Evolutionary conservation across 2,888 invertebrate genomes (phyloP).

Genomic region (Blastobasis lacticolella): DNA sequence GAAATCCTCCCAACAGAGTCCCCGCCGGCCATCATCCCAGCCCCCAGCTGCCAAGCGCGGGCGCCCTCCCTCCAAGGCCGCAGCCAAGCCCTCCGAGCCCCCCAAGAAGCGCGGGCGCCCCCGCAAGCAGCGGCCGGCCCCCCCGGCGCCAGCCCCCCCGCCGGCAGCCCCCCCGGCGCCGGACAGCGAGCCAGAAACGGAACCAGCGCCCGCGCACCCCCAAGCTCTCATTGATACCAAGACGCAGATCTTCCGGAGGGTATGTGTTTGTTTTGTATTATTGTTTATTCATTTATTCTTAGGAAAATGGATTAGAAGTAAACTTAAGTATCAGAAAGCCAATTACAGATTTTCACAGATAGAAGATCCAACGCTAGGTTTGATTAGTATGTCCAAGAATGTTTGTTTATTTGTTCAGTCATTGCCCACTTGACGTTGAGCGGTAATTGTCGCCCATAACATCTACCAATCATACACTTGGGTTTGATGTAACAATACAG

Average conservation of each 20-base stretch:
- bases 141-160: conserved; percentile 21
- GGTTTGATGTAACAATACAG: too few species aligned
- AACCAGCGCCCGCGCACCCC: conserved; percentile 41
- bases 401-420: too few species aligned
- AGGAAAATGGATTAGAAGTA: too few species aligned
- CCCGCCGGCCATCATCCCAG: conserved; percentile 36
- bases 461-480: too few species aligned
- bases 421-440: too few species aligned
- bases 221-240: conserved; percentile 47
- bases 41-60: conserved; percentile 57
- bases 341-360: too few species aligned
- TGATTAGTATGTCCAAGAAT: too few species aligned
- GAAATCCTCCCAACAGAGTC: not conserved
- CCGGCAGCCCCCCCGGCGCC: conserved; percentile 29
- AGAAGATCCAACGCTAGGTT: too few species aligned
- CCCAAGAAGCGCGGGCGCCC: conserved; percentile 56
- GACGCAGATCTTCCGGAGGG: conserved; percentile 61
- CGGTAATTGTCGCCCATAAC: too few species aligned
- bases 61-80: conserved; percentile 56
- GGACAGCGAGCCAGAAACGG: conserved; percentile 38
- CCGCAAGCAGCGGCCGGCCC: conserved; percentile 35
- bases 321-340: too few species aligned
- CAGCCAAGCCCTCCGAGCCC: conserved; percentile 38
- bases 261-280: conserved; percentile 14
- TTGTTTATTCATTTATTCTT: too few species aligned